Evolutionary conservation across 2,888 invertebrate species (phyloP).

Genomic region (Limnephilus auricula): DNA sequence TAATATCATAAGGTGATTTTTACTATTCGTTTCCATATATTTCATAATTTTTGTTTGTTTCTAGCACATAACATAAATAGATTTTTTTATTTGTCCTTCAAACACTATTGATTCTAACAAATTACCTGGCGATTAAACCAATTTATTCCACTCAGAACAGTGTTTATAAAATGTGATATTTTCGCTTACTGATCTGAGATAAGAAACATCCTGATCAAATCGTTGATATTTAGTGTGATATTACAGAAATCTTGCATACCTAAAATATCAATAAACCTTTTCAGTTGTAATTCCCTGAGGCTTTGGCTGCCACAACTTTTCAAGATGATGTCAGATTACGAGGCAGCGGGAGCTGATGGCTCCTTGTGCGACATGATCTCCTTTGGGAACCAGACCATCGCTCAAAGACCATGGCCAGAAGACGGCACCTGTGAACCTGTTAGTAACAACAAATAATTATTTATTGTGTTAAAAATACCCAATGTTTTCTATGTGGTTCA

Average conservation of each 20-base stretch:
- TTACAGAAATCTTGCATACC: background rate
- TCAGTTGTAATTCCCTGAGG: slow-evolving; percentile 64
- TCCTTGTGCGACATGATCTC: slow-evolving; percentile 64
- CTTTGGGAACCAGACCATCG: slow-evolving; percentile 55
- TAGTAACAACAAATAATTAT: background rate
- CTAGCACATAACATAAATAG: too few species aligned
- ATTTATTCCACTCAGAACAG: background rate
- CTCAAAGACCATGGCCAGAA: slow-evolving; percentile 49
- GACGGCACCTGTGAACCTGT: slow-evolving; percentile 60
- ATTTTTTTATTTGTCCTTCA: too few species aligned
- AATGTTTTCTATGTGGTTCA: background rate
- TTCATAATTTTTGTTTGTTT: background rate
- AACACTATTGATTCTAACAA: background rate
- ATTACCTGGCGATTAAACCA: background rate
- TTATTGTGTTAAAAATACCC: background rate
- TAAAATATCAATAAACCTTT: background rate
- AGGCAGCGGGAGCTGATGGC: slow-evolving; percentile 3
- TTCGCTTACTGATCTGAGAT: background rate
- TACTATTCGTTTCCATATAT: background rate
- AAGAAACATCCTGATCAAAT: background rate
- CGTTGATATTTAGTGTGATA: too few species aligned
- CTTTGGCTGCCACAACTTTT: slow-evolving; percentile 66
- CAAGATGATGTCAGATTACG: slow-evolving; percentile 63
- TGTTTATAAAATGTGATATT: too few species aligned
- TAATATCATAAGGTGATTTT: too few species aligned